Evolutionary conservation across 2,888 invertebrate genomes (phyloP).

Genomic region (Apocheima hispidaria): DNA sequence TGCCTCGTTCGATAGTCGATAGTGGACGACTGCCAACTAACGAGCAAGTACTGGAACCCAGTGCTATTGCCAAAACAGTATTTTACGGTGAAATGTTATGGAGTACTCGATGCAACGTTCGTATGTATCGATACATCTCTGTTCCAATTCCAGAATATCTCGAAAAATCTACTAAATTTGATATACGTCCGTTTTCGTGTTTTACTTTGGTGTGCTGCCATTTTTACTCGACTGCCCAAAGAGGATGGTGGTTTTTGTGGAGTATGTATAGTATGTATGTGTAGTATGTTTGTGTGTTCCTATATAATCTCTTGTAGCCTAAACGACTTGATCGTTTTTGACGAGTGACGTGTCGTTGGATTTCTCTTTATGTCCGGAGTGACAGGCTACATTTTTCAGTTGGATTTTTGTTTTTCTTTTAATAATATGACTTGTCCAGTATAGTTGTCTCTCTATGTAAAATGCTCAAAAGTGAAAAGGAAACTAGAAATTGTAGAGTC

Average conservation of each 20-base stretch:
- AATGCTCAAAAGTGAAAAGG: background rate
- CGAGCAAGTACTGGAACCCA: conserved; percentile 22
- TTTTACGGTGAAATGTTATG: conserved; percentile 58
- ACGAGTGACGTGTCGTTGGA: too few species aligned
- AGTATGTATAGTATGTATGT: too few species aligned
- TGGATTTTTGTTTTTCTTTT: too few species aligned
- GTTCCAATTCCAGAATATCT: conserved; percentile 12
- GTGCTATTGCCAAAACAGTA: conserved; percentile 55
- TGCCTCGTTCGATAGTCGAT: conserved; percentile 57
- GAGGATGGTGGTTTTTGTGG: too few species aligned
- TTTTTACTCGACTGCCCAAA: too few species aligned
- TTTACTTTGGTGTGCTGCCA: conserved; percentile 12
- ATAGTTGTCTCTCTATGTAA: background rate
- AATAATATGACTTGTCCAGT: background rate
- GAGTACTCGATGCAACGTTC: conserved; percentile 38
- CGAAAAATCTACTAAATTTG: conserved; percentile 18
- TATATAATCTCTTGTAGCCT: too few species aligned
- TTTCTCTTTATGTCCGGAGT: too few species aligned
- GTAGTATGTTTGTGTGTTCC: too few species aligned
- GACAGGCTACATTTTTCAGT: too few species aligned
- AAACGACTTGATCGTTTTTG: too few species aligned
- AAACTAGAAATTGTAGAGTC: background rate
- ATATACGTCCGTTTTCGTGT: conserved; percentile 12
- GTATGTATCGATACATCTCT: conserved; percentile 25
- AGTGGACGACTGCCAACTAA: conserved; percentile 71